phyloP scores from a whole-genome alignment of 2,113 vertebrate genomes.

The Casuarius casuarius region DNA sequence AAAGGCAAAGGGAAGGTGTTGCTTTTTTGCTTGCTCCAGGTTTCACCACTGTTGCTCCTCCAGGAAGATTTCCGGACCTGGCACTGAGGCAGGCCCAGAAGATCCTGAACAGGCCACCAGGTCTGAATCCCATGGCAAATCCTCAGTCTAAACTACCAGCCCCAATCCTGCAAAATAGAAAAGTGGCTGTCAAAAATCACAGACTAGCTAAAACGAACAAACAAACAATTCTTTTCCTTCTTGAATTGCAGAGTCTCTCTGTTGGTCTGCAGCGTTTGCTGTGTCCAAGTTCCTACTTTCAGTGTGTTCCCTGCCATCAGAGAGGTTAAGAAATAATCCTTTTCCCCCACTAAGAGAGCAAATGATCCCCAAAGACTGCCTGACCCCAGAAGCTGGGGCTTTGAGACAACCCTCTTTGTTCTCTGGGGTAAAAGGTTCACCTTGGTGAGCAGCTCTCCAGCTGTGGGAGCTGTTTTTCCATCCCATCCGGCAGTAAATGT shows the following conservation, averaged over 20 bases:
- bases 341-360: not conserved
- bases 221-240: not conserved
- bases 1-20: too few relatives aligned
- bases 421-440: not conserved
- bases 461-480: not conserved
- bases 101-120: too few relatives aligned
- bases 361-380: not conserved
- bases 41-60: too few relatives aligned
- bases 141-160: too few relatives aligned
- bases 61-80: too few relatives aligned
- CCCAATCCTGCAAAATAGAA: too few relatives aligned
- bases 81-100: too few relatives aligned
- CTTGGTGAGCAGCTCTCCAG: not conserved
- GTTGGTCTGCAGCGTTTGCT: not conserved
- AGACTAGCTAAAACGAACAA: too few relatives aligned
- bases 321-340: not conserved
- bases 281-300: not conserved
- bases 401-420: not conserved
- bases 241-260: not conserved
- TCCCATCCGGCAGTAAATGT: too few relatives aligned
- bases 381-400: not conserved
- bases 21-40: too few relatives aligned
- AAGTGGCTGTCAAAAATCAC: too few relatives aligned
- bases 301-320: not conserved
- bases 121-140: too few relatives aligned